Evolutionary conservation across 2,888 invertebrate genomes (phyloP).

Genomic region (Torymus tubicola): DNA sequence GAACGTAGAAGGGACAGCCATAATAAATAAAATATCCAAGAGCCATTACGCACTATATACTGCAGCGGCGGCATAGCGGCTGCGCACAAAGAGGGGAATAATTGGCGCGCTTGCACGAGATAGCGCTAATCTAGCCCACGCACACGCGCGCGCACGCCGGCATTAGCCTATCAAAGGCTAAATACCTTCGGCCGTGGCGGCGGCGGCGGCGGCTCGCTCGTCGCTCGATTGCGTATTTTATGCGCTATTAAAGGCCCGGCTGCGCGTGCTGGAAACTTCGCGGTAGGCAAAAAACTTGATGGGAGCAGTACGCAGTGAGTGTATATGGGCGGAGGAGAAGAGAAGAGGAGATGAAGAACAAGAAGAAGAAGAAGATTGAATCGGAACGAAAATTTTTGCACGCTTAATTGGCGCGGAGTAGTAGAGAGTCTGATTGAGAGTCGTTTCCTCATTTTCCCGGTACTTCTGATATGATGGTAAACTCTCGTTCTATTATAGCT

Average conservation of each 20-base stretch:
- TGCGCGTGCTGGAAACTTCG: no score
- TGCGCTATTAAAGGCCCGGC: no score
- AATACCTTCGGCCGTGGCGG: constrained; percentile 63
- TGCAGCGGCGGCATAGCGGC: constrained; percentile 57
- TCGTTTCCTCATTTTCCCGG: no score
- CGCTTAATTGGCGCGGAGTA: neutral
- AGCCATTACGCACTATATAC: constrained; percentile 60
- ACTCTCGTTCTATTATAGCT: no score
- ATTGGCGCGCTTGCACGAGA: constrained; percentile 69
- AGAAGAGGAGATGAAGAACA: no score
- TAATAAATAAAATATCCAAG: constrained; percentile 65
- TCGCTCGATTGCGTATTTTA: no score
- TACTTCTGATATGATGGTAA: no score
- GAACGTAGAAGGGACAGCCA: neutral
- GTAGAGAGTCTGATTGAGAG: no score
- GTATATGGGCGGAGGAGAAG: neutral
- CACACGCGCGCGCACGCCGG: constrained; percentile 66
- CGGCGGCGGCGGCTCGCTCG: no score
- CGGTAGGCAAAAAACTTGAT: no score
- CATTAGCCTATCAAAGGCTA: constrained; percentile 73
- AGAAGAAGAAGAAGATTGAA: neutral
- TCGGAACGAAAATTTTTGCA: neutral
- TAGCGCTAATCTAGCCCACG: constrained; percentile 72
- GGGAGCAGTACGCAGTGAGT: no score
- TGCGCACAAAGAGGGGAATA: constrained; percentile 72